Evolutionary conservation across 2,113 vertebrate species (phyloP).

Genomic region (Scolopax mira): DNA sequence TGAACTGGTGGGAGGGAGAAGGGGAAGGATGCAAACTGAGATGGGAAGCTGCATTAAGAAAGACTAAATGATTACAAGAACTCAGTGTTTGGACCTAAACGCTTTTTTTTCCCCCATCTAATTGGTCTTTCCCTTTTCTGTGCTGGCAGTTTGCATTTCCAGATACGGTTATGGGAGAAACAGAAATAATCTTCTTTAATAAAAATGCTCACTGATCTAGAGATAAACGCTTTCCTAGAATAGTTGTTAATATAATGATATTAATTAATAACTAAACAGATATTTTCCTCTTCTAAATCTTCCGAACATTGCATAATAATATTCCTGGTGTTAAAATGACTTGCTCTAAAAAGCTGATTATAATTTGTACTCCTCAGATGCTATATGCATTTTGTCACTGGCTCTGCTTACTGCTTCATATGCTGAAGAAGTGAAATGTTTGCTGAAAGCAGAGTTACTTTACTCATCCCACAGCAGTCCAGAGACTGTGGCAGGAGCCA

Average conservation of each 20-base stretch:
- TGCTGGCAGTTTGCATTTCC: neutral
- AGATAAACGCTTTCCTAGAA: neutral
- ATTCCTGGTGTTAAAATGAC: neutral
- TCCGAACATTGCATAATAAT: neutral
- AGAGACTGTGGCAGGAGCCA: neutral
- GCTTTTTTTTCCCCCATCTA: neutral
- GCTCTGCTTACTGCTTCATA: neutral
- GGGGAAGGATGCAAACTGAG: neutral
- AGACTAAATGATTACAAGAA: neutral
- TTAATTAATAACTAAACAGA: neutral
- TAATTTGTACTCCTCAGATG: neutral
- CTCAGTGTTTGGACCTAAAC: neutral
- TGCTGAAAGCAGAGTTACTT: neutral
- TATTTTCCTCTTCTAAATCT: neutral
- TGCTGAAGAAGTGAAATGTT: neutral
- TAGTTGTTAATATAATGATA: neutral
- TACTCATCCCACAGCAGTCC: neutral
- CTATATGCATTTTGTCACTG: neutral
- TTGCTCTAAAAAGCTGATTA: neutral
- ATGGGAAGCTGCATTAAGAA: neutral
- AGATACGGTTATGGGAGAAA: neutral
- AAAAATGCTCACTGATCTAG: neutral
- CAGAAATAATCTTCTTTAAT: neutral
- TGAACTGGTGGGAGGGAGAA: neutral
- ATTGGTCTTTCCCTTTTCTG: neutral